Evolutionary conservation across 2,888 invertebrate species (phyloP), one percentile per base, ranked within the genome.

Genomic region (Vanessa cardui): DNA sequence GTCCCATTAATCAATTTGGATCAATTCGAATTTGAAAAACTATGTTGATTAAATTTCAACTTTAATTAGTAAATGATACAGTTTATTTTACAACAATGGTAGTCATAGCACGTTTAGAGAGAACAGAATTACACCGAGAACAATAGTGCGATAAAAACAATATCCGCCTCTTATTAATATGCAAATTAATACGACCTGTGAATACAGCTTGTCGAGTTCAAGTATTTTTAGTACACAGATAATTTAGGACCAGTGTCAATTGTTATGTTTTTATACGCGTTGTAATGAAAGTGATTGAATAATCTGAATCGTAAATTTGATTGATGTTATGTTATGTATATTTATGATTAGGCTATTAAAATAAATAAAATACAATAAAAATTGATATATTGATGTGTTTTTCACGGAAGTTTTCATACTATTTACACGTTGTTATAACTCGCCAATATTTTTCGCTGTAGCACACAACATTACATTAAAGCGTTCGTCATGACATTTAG

Each of bases 121-220:
- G 63, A 70, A 70, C 59, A 62, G 49, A 62, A 71, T 52, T 62
- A 61, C 31, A 58, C n/a, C 20, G 52, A 64, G 72, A 74, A 77
- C 77, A 76, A 77, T 77, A 64, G 77, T 63, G 62, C 58, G 70
- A 74, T 74, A 78, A 77, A 75, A 77, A 77, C 72, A 68, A 71
- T 72, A 73, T 71, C 68, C 69, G 70, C 70, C 67, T 68, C 64
- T 69, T 68, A 76, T 78, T 77, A 73, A 72, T 74, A 77, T 77
- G 78, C 71, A 74, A 77, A 78, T 77, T 59, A 61, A 39, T 47
- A 58, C 18, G 63, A 39, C 56, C 31, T 50, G 39, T 39, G 39
- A 39, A 39, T 39, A 59, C 62, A 62, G 45, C 46, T 58, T 31
- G 47, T 49, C n/a, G 61, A 49, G 63, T 64, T 54, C 61, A 71